These are phyloP conservation scores for Chromis chromis DNA, from an alignment of 2,797 vertebrate species.

Conservation along the genomic window DNA sequence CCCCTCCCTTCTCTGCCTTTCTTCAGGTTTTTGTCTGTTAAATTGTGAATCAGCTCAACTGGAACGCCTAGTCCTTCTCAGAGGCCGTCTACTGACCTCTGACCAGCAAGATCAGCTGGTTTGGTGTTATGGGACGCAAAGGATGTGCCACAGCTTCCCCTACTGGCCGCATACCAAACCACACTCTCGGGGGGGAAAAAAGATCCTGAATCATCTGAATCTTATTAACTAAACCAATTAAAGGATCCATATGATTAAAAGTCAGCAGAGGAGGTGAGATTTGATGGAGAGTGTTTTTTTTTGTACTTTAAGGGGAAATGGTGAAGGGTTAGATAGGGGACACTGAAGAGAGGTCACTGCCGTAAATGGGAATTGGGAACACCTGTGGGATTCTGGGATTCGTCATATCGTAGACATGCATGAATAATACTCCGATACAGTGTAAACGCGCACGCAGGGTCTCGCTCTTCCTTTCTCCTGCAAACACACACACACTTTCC, in stretches of 20 bases:
- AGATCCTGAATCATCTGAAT: slow-evolving; percentile 44
- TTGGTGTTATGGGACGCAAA: slow-evolving; percentile 40
- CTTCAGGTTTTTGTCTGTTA: slow-evolving; percentile 17
- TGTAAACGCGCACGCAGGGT: slow-evolving; percentile 14
- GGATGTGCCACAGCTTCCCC: slow-evolving; percentile 74
- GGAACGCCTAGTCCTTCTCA: slow-evolving; percentile 38
- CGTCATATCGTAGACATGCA: slow-evolving; percentile 73
- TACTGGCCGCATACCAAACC: slow-evolving; percentile 67
- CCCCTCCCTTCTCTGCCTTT: slow-evolving; percentile 6
- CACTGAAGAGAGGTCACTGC: slow-evolving; percentile 60
- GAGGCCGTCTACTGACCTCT: slow-evolving; percentile 62
- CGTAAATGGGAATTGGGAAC: slow-evolving; percentile 82
- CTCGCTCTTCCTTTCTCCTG: slow-evolving; percentile 21
- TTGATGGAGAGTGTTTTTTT: slow-evolving; percentile 39
- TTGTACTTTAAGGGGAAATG: slow-evolving; percentile 40
- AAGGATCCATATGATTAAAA: slow-evolving; percentile 59
- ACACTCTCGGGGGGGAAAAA: slow-evolving; percentile 3
- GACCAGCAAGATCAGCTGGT: slow-evolving; percentile 65
- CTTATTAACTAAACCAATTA: slow-evolving; percentile 65
- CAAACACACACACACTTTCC: slow-evolving; percentile 39
- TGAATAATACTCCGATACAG: slow-evolving; percentile 62
- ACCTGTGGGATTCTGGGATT: slow-evolving; percentile 81
- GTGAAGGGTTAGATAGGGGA: slow-evolving; percentile 64
- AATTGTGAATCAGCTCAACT: slow-evolving; percentile 49
- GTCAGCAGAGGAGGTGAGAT: slow-evolving; percentile 55